Percentiles rank a stretch among this genome's conserved stretches.
Evolutionary conservation across 2,113 vertebrate species (phyloP).

Genomic region (Myiozetetes cayanensis): DNA sequence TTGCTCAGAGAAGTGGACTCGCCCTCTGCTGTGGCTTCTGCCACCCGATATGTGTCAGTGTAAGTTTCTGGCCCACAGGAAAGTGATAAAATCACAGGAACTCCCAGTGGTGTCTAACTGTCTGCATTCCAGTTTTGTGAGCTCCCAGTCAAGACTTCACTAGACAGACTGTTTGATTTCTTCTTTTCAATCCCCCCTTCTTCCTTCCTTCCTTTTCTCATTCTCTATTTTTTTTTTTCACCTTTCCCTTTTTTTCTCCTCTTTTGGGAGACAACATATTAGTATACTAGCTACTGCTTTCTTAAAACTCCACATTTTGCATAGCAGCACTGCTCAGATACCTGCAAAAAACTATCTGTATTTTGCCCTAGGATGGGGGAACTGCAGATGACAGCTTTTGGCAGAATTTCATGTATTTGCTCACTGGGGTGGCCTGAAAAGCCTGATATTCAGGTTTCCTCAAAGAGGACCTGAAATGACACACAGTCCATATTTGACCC

Average conservation of each 20-base stretch:
- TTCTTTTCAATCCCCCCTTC: background rate
- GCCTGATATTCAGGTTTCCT: constrained; percentile 3
- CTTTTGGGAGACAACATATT: background rate
- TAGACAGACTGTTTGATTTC: background rate
- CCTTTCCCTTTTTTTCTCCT: background rate
- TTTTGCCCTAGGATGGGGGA: background rate
- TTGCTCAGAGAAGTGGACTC: background rate
- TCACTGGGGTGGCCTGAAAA: background rate
- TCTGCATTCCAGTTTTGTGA: background rate
- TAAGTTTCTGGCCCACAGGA: background rate
- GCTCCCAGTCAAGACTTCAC: background rate
- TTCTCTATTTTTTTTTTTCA: too few species aligned
- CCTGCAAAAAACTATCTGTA: background rate
- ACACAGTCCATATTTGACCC: background rate
- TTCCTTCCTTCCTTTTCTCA: background rate
- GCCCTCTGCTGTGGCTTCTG: background rate
- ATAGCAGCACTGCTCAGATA: background rate
- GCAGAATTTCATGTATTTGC: background rate
- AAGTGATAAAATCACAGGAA: background rate
- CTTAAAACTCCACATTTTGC: background rate
- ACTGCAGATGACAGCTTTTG: background rate
- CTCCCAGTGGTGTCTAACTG: background rate
- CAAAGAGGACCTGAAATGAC: background rate
- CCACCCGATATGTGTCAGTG: rapidly evolving
- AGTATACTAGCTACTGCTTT: background rate